phyloP scores from a whole-genome alignment of 1,140 invertebrate genomes.

The Saxidomus purpurata region DNA sequence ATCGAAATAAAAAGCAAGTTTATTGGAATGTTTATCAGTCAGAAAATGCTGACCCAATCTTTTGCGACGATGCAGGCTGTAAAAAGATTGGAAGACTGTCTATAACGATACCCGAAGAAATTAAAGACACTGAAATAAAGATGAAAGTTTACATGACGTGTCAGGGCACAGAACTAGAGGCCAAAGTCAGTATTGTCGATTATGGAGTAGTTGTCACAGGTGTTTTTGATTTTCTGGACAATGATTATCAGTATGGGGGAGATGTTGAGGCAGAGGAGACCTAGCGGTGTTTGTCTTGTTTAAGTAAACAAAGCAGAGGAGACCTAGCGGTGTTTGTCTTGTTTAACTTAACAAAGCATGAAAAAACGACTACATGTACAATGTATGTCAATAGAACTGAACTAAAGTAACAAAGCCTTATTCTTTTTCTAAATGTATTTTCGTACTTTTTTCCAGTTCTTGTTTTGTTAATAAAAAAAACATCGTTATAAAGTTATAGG shows the following conservation, averaged over 20 bases:
- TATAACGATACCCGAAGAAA: conserved; percentile 12
- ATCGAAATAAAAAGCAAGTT: background rate
- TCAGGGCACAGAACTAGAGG: conserved; percentile 57
- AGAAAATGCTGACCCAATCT: conserved; percentile 10
- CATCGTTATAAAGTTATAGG: too few species aligned
- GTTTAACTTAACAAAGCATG: too few species aligned
- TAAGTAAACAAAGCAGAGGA: too few species aligned
- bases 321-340: too few species aligned
- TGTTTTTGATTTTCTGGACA: conserved; percentile 30
- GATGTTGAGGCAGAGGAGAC: too few species aligned
- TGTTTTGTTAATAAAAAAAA: too few species aligned
- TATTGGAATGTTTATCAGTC: conserved; percentile 61
- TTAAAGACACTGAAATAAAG: background rate
- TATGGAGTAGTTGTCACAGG: background rate
- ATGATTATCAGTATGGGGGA: background rate
- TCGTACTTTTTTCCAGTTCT: too few species aligned
- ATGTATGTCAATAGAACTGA: too few species aligned
- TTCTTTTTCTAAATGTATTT: too few species aligned
- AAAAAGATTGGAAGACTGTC: conserved; percentile 17
- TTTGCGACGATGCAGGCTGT: conserved; percentile 40
- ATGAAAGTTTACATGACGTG: conserved; percentile 51
- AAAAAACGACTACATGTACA: too few species aligned
- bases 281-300: too few species aligned
- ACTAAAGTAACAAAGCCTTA: too few species aligned
- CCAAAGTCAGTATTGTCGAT: background rate